phyloP scores from a whole-genome alignment of 2,113 vertebrate species.

The Corvus cornix region DNA sequence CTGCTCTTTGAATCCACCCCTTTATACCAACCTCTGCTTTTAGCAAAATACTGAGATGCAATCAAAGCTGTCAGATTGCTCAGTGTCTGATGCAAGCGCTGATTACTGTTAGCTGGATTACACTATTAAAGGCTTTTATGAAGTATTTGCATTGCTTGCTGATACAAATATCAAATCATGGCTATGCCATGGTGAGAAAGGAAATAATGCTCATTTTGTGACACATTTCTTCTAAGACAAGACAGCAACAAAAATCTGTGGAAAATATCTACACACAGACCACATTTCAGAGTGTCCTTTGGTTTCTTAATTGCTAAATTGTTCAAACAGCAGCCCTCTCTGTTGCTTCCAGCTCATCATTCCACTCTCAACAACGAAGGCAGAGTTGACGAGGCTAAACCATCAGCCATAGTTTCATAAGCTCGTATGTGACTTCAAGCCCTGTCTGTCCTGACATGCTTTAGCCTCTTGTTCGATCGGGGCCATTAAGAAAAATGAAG shows the following conservation, averaged over 20 bases:
- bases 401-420: neutral
- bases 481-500: neutral
- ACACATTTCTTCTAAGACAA: neutral
- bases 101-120: conserved; percentile 55
- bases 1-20: neutral
- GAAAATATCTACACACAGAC: neutral
- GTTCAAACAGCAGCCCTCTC: neutral
- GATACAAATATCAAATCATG: conserved; percentile 46
- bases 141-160: conserved; percentile 34
- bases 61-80: conserved; percentile 50
- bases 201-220: neutral
- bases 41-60: conserved; percentile 51
- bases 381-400: neutral
- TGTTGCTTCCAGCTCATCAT: neutral
- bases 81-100: conserved; percentile 4
- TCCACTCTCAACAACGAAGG: neutral
- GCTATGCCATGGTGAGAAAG: neutral
- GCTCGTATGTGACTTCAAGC: neutral
- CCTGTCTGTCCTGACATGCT: neutral
- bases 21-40: conserved; percentile 41
- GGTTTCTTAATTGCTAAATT: conserved; percentile 17
- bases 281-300: neutral
- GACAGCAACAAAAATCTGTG: neutral
- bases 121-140: conserved; percentile 39
- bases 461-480: neutral